phyloP scores from a whole-genome alignment of 2,888 invertebrate genomes.

The Thalpophila matura region DNA sequence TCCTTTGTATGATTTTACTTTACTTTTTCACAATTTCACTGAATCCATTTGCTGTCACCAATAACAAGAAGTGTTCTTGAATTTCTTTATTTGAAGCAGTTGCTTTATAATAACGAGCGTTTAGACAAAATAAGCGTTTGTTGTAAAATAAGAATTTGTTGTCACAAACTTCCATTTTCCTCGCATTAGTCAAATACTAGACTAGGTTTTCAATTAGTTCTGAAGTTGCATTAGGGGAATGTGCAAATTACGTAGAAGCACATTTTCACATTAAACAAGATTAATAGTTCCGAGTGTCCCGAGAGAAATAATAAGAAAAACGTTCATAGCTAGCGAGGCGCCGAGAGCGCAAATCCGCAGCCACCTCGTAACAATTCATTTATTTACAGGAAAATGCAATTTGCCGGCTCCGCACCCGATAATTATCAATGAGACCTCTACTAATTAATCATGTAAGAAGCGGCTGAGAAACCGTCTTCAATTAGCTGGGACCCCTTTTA shows the following conservation, averaged over 20 bases:
- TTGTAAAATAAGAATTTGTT: too few relatives aligned
- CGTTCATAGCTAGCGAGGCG: conserved; percentile 27
- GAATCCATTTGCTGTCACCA: not conserved
- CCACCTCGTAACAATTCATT: conserved; percentile 39
- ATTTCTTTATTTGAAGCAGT: not conserved
- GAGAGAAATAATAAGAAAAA: conserved; percentile 52
- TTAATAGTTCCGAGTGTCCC: conserved; percentile 47
- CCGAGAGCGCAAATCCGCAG: conserved; percentile 30
- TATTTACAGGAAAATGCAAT: conserved; percentile 38
- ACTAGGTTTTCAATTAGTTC: conserved; percentile 40
- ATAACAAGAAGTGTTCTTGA: not conserved
- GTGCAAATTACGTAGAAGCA: conserved; percentile 47
- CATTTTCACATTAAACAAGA: conserved; percentile 47
- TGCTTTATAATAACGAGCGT: too few relatives aligned
- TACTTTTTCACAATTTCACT: conserved; percentile 15
- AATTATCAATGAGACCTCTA: conserved; percentile 30
- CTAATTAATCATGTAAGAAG: conserved; percentile 23
- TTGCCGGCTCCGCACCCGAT: conserved; percentile 9
- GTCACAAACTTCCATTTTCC: not conserved
- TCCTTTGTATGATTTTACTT: conserved; percentile 19
- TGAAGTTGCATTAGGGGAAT: conserved; percentile 19
- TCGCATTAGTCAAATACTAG: conserved; percentile 18
- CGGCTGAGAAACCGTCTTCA: not conserved
- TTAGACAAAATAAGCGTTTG: too few relatives aligned
- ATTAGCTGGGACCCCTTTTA: not conserved